A percentile compares a stretch with the other conserved stretches of the same genome.
Evolutionary conservation across 2,888 invertebrate genomes (phyloP).

Genomic region (Eupsilia transversa): DNA sequence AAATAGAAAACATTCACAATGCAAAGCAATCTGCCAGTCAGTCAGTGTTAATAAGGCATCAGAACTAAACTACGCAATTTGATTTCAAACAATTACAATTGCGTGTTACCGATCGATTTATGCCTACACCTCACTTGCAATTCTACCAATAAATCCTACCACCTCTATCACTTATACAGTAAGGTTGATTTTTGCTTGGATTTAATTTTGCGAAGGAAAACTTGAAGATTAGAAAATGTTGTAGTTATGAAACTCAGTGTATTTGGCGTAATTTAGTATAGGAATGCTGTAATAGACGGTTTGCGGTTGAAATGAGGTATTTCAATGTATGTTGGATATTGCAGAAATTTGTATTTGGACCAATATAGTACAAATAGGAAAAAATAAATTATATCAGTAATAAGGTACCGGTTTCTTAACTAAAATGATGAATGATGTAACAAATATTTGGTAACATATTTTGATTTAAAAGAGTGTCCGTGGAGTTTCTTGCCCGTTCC

Average conservation of each 20-base stretch:
- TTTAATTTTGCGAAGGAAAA: slow-evolving; percentile 1
- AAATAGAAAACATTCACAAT: not conserved
- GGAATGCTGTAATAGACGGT: slow-evolving; percentile 61
- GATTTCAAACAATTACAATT: slow-evolving; percentile 51
- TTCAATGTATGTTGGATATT: slow-evolving; percentile 38
- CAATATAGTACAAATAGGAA: slow-evolving; percentile 3
- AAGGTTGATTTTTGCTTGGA: slow-evolving; percentile 21
- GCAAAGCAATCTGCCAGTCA: slow-evolving; percentile 4
- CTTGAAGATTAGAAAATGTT: slow-evolving; percentile 53
- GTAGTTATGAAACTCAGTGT: slow-evolving; percentile 59
- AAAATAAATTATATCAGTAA: not conserved
- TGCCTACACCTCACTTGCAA: not conserved
- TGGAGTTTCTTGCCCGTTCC: too few species aligned
- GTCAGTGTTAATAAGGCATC: slow-evolving; percentile 19
- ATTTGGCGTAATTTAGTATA: slow-evolving; percentile 56
- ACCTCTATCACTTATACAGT: rapidly evolving
- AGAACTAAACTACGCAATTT: slow-evolving; percentile 38
- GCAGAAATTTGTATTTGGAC: slow-evolving; percentile 19
- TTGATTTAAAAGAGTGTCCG: too few species aligned
- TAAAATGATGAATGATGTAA: too few species aligned
- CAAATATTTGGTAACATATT: too few species aligned
- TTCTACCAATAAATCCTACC: not conserved
- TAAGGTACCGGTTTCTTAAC: not conserved
- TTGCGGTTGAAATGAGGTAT: slow-evolving; percentile 23
- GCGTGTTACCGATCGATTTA: slow-evolving; percentile 56